Conservation (phyloP, 92 coral and sea anemone species). For the Epizoanthus scotinus region DNA sequence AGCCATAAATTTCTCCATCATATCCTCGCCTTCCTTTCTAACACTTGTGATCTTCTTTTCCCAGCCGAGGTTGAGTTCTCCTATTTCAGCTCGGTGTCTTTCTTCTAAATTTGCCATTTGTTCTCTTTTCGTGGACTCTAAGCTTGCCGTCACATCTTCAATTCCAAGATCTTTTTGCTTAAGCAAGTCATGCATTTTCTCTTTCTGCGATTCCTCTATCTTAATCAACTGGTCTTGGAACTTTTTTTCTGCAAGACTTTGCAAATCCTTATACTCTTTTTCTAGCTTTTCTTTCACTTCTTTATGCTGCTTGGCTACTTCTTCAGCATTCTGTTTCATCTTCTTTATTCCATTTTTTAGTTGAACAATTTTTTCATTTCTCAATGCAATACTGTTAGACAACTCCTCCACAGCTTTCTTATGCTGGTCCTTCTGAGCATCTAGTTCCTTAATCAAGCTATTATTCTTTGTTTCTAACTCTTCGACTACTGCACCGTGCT, state of each 20-base stretch:
- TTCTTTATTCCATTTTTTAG: conserved; percentile 69
- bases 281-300: conserved; percentile 60
- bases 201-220: conserved; percentile 72
- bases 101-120: conserved; percentile 83
- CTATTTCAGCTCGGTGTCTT: conserved; percentile 77
- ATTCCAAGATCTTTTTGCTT: conserved; percentile 83
- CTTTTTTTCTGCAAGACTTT: conserved; percentile 55
- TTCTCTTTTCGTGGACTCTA: conserved; percentile 75
- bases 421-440: conserved; percentile 46
- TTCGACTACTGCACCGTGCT: conserved; percentile 48
- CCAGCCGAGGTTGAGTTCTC: conserved; percentile 85
- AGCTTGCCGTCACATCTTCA: conserved; percentile 79
- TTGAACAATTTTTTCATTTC: conserved; percentile 76
- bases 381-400: conserved; percentile 65
- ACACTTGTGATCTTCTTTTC: conserved; percentile 83
- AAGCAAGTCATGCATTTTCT: conserved; percentile 73
- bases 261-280: conserved; percentile 50
- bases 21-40: conserved; percentile 85
- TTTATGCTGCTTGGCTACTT: conserved; percentile 56
- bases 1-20: conserved; percentile 72
- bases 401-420: conserved; percentile 73
- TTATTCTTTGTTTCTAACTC: conserved; percentile 46
- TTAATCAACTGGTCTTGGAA: conserved; percentile 68
- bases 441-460: conserved; percentile 44
- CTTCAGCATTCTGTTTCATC: conserved; percentile 52